Evolutionary conservation across 2,113 vertebrate species (phyloP), one percentile per base, ranked within the genome.

Genomic region (Salvelinus fontinalis): DNA sequence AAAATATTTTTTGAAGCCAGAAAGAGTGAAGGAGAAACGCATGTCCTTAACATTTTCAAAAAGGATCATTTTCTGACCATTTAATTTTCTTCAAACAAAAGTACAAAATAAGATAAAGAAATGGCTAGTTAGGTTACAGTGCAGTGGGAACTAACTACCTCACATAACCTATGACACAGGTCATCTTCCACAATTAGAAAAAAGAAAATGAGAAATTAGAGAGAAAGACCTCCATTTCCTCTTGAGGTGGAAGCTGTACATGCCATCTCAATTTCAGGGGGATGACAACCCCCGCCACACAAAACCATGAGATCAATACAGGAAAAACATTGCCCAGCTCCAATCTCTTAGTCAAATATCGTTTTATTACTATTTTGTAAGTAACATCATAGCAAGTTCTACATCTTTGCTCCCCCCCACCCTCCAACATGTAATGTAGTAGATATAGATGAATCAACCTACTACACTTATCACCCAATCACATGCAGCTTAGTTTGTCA

Each of bases 291-390:
- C 4, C 7, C 44, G 22, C 9, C 39, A 75, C 73, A 72, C 64
- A 68, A 59, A 27, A 29, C 48, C 26, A 26, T 12, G 20, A 34
- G 64, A 57, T 14, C 51, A 69, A 39, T 24, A 64, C 66, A 77
- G 62, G 70, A 34, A 73, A 51, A 62, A 20, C 16, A 12, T 27
- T 20, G 68, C 34, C 34, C 44, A 51, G 3, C 57, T 59, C 60
- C 60, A 39, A 39, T 39, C 65, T 65, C 39, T 77, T 83, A 64
- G 6, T 80, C 66, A 80, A 79, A 86, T 81, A 71, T 31, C 8
- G 79, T 84, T 80, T 82, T 31, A 22, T 81, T 84, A 79, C 73
- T 79, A 69, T 81, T 78, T 66, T 83, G 68, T 77, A 62, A 81
- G 73, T 87, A 79, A 85, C 81, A 83, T 83, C 39, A 82, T 72